Percentiles rank a stretch among this genome's conserved stretches.
Evolutionary conservation across 2,888 invertebrate genomes (phyloP).

Genomic region (Elaeidobius kamerunicus): DNA sequence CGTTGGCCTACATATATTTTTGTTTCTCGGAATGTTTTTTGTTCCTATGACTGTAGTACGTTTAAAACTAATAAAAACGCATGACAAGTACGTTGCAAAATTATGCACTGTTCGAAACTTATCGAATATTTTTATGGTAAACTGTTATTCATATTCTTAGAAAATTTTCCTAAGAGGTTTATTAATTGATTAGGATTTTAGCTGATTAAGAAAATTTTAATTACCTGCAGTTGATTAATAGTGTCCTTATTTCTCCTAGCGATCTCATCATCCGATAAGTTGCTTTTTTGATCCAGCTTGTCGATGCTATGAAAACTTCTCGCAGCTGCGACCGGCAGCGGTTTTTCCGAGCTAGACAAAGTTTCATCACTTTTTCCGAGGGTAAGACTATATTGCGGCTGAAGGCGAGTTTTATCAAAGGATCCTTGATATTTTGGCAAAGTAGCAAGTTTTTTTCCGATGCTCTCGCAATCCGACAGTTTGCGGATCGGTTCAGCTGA

Average conservation of each 20-base stretch:
- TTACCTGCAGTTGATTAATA: slow-evolving; percentile 46
- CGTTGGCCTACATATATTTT: too few species aligned
- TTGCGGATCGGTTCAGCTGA: slow-evolving; percentile 44
- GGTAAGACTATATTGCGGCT: slow-evolving; percentile 47
- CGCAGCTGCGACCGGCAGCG: slow-evolving; percentile 38
- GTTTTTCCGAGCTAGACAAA: slow-evolving; percentile 39
- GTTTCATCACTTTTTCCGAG: slow-evolving; percentile 48
- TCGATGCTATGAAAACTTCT: slow-evolving; percentile 48
- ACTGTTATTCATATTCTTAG: slow-evolving; percentile 5
- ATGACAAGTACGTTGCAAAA: too few species aligned
- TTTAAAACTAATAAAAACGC: too few species aligned
- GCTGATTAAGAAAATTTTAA: too few species aligned
- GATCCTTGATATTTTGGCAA: slow-evolving; percentile 49
- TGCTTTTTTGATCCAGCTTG: slow-evolving; percentile 37
- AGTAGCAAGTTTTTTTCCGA: slow-evolving; percentile 51
- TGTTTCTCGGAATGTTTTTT: too few species aligned
- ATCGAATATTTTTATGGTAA: too few species aligned
- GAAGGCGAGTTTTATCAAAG: slow-evolving; percentile 44
- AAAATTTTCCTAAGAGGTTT: neutral
- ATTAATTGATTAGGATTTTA: too few species aligned
- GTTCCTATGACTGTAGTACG: too few species aligned
- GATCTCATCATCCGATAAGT: slow-evolving; percentile 48
- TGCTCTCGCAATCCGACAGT: slow-evolving; percentile 49
- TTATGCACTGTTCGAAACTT: too few species aligned
- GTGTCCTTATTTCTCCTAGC: slow-evolving; percentile 47